Conservation (phyloP, 1,140 invertebrate species). For the Pissodes strobi region DNA sequence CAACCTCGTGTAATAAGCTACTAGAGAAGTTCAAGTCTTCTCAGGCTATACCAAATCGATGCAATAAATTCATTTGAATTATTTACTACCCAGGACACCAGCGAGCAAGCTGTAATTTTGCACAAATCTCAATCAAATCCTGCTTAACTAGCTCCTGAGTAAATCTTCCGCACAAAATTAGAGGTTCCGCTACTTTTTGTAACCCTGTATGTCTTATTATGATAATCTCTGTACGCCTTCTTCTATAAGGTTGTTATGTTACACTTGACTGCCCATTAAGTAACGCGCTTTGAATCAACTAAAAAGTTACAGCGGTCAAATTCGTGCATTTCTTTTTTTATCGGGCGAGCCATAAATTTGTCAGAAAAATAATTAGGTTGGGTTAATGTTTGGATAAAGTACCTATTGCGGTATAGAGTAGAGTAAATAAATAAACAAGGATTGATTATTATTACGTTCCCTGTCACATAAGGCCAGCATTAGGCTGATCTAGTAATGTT, state of each 20-base stretch:
- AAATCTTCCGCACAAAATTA: background rate
- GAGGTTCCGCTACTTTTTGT: background rate
- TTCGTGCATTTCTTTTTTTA: slow-evolving; percentile 20
- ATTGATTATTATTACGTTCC: too few relatives aligned
- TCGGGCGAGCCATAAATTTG: slow-evolving; percentile 8
- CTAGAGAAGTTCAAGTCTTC: too few relatives aligned
- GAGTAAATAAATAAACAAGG: too few relatives aligned
- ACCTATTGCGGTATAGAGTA: background rate
- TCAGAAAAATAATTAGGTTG: slow-evolving; percentile 11
- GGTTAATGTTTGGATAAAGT: background rate
- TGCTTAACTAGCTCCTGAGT: background rate
- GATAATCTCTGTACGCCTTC: slow-evolving; percentile 7
- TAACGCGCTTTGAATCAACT: slow-evolving; percentile 16
- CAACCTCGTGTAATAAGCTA: too few relatives aligned
- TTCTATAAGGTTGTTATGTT: background rate
- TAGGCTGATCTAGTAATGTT: too few relatives aligned
- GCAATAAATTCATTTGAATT: too few relatives aligned
- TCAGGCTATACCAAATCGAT: background rate
- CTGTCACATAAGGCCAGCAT: too few relatives aligned
- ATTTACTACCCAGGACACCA: too few relatives aligned
- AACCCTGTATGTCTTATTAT: slow-evolving; percentile 7
- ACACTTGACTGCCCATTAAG: slow-evolving; percentile 12
- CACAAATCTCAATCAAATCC: background rate
- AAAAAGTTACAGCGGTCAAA: slow-evolving; percentile 14
- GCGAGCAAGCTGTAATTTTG: background rate